Evolutionary conservation across 2,797 vertebrate genomes (phyloP), one percentile per base, ranked within the genome.

Genomic region (Phyllotis vaccarum): DNA sequence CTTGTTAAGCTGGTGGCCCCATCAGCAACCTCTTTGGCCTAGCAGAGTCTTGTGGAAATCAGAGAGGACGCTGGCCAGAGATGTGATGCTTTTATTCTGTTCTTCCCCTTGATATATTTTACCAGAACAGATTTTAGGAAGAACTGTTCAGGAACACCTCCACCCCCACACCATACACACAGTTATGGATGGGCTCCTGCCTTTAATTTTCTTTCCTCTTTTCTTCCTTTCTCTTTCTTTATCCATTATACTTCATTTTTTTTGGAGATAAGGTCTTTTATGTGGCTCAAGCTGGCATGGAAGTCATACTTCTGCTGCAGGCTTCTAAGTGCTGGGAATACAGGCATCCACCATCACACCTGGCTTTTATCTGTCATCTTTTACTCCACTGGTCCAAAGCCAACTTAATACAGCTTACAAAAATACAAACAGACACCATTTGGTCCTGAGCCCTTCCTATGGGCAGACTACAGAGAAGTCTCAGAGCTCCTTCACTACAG

Each of bases 381-480:
- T 96, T 75, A 95, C 40, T 17, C 76, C 29, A 68, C 13, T 56
- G 90, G 90, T 87, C 56, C 49, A 92, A 94, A 89, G 27, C 19
- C 79, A 88, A 49, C 82, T 72, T 86, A 93, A 64, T 70, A 11
- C 19, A 34, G 13, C n/a, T 89, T 91, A 40, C 66, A 89, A 75
- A 92, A 92, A 86, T n/a, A 80, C n/a, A 95, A 54, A 76, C 62
- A 72, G 46, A 14, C 40, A 24, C 43, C 17, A 24, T 64, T 91
- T 91, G 76, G 12, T 86, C 19, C 54, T 31, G 46, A 76, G 27
- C 12, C 24, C 31, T 79, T 64, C 72, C 85, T 54, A 7, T 40
- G 62, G n/a, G 29, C 37, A 74, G 86, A 75, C 58, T 66, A 37
- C 14, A 64, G 54, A 46, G 58, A 74, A 22, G 56, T 17, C 81